A percentile compares a stretch with the other conserved stretches of the same genome.
These are phyloP conservation scores for Drosophila maculinotata DNA, from an alignment of 2,888 invertebrate species.

Conservation along the genomic window DNA sequence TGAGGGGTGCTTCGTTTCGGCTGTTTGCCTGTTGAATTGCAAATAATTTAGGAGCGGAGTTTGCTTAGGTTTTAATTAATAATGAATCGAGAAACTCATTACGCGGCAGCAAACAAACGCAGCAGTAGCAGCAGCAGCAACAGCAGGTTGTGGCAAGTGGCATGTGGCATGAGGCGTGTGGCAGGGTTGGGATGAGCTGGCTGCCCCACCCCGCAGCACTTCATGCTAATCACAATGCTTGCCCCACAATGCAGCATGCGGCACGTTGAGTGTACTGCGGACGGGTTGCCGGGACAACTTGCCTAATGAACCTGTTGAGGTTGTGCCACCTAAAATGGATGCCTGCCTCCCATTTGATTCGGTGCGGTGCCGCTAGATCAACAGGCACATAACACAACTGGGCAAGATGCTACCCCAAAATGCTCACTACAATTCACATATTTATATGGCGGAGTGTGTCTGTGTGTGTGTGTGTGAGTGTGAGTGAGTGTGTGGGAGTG, in stretches of 20 bases:
- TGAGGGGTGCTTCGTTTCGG: constrained; percentile 9
- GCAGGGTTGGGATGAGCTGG: background rate
- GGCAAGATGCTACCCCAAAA: constrained; percentile 31
- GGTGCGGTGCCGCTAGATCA: constrained; percentile 37
- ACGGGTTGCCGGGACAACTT: constrained; percentile 66
- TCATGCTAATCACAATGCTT: constrained; percentile 64
- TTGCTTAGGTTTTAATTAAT: constrained; percentile 78
- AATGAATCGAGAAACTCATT: constrained; percentile 81
- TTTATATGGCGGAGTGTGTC: constrained; percentile 38
- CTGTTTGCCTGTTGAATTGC: constrained; percentile 67
- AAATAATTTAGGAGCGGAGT: constrained; percentile 73
- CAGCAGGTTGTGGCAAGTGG: constrained; percentile 9
- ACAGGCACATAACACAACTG: constrained; percentile 44
- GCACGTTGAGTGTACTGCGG: constrained; percentile 5
- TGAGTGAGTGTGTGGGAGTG: constrained; percentile 33
- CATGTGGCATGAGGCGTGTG: background rate
- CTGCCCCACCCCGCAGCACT: constrained; percentile 5
- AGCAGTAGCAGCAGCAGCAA: constrained; percentile 12
- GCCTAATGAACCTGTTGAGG: constrained; percentile 80
- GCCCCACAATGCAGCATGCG: constrained; percentile 5
- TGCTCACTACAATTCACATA: constrained; percentile 49
- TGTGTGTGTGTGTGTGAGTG: constrained; percentile 30
- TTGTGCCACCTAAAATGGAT: constrained; percentile 15
- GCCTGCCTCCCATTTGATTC: constrained; percentile 41
- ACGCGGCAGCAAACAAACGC: constrained; percentile 68